Conservation (phyloP, 2,888 invertebrate species). For the Sympetrum striolatum region DNA sequence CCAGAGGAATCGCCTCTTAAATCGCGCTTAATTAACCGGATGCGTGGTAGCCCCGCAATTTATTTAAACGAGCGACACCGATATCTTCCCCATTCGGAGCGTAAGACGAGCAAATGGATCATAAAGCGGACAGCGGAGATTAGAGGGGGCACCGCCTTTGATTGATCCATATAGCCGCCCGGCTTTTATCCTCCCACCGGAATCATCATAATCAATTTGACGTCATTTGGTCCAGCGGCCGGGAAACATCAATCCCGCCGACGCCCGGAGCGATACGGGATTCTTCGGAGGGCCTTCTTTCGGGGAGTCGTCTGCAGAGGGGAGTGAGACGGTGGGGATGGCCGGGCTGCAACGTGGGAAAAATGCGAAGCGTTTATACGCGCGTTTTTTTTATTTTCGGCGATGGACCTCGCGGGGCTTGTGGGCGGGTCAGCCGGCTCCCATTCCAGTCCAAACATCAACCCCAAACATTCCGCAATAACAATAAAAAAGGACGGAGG, state of each 20-base stretch:
- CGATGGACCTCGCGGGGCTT: background rate
- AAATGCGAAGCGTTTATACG: background rate
- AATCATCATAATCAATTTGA: conserved; percentile 38
- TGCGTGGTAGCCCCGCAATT: background rate
- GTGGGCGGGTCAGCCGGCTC: background rate
- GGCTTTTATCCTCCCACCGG: background rate
- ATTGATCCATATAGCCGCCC: conserved; percentile 12
- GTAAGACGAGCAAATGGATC: background rate
- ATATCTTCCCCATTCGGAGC: background rate
- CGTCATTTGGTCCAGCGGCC: conserved; percentile 33
- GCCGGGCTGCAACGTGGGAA: background rate
- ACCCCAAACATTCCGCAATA: background rate
- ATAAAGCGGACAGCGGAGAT: conserved; percentile 13
- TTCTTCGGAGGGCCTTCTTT: background rate
- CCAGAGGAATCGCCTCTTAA: background rate
- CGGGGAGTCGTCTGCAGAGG: background rate
- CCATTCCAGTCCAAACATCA: background rate
- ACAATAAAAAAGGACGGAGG: conserved; percentile 4
- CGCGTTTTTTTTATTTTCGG: background rate
- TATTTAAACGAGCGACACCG: conserved; percentile 14
- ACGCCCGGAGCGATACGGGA: background rate
- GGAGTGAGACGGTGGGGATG: no score
- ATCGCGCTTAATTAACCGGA: conserved; percentile 9
- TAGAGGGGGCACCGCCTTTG: background rate
- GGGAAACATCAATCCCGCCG: conserved; percentile 27